Conservation (phyloP, 1,140 invertebrate genomes). For the Choristoneura fumiferana region DNA sequence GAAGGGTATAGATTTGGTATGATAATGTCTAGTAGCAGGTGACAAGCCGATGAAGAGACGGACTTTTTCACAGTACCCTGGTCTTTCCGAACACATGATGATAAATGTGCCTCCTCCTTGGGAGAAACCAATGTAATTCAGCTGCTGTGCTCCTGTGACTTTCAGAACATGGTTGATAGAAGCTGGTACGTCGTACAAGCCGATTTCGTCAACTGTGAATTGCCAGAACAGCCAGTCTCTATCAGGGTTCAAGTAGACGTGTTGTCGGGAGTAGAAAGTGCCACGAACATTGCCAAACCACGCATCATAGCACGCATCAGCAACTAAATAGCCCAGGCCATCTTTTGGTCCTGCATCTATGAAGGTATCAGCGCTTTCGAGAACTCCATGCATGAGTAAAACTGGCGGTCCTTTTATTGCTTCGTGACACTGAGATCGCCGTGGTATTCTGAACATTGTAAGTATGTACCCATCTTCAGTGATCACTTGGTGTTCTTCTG, state of each 20-base stretch:
- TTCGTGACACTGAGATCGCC: not conserved
- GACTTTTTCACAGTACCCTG: constrained; percentile 82
- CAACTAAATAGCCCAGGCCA: constrained; percentile 79
- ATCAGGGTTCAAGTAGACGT: constrained; percentile 77
- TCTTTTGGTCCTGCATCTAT: constrained; percentile 80
- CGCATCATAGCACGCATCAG: constrained; percentile 82
- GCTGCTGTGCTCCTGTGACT: constrained; percentile 52
- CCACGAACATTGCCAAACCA: constrained; percentile 84
- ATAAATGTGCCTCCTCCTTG: constrained; percentile 83
- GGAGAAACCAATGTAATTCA: constrained; percentile 80
- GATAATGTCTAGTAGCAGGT: constrained; percentile 78
- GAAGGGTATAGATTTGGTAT: constrained; percentile 65
- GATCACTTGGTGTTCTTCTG: constrained; percentile 29
- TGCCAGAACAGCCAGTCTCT: constrained; percentile 74
- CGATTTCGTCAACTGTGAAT: constrained; percentile 81
- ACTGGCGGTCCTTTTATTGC: constrained; percentile 50
- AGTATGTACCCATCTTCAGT: constrained; percentile 39
- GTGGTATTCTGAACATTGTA: constrained; percentile 33
- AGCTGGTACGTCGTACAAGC: constrained; percentile 69
- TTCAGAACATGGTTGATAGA: constrained; percentile 74
- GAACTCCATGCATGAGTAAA: constrained; percentile 83
- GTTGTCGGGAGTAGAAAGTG: constrained; percentile 80
- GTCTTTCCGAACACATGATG: constrained; percentile 76
- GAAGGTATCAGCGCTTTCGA: constrained; percentile 82
- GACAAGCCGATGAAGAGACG: constrained; percentile 79